Evolutionary conservation across 2,113 vertebrate species (phyloP).

Genomic region (Paralichthys olivaceus): DNA sequence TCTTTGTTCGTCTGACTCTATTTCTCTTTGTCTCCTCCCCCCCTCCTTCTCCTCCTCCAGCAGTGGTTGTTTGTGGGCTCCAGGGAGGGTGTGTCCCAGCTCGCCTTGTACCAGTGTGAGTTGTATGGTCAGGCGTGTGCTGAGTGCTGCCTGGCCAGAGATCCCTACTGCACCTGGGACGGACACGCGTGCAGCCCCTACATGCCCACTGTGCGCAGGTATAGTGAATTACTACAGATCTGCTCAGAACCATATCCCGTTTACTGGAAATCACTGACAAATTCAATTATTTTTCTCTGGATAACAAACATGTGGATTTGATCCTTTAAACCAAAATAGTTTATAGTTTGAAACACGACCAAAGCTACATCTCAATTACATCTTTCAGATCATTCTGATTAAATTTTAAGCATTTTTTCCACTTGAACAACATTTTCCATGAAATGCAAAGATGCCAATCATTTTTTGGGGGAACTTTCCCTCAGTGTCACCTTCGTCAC

Average conservation of each 20-base stretch:
- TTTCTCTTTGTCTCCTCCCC: not conserved
- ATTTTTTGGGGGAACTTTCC: not conserved
- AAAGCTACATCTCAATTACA: too few species aligned
- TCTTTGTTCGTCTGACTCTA: constrained; percentile 1
- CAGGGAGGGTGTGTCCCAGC: constrained; percentile 83
- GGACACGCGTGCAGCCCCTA: constrained; percentile 86
- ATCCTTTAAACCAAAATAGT: constrained; percentile 33
- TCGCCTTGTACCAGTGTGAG: constrained; percentile 85
- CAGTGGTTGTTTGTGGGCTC: constrained; percentile 87
- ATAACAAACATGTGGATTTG: constrained; percentile 26
- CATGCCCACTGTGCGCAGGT: constrained; percentile 82
- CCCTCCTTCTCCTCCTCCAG: constrained; percentile 25
- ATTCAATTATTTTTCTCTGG: not conserved
- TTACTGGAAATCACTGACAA: not conserved
- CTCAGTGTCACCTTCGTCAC: not conserved
- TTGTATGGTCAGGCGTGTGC: constrained; percentile 85
- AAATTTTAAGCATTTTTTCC: too few species aligned
- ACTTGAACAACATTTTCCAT: too few species aligned
- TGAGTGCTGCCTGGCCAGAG: constrained; percentile 86
- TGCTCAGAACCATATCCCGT: not conserved
- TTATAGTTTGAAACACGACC: constrained; percentile 9
- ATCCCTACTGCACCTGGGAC: constrained; percentile 87
- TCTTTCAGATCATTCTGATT: too few species aligned
- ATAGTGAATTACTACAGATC: not conserved
- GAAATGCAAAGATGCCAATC: too few species aligned